These are phyloP conservation scores for Eristalinus sepulchralis DNA, from an alignment of 2,888 invertebrate genomes.

Conservation along the genomic window DNA sequence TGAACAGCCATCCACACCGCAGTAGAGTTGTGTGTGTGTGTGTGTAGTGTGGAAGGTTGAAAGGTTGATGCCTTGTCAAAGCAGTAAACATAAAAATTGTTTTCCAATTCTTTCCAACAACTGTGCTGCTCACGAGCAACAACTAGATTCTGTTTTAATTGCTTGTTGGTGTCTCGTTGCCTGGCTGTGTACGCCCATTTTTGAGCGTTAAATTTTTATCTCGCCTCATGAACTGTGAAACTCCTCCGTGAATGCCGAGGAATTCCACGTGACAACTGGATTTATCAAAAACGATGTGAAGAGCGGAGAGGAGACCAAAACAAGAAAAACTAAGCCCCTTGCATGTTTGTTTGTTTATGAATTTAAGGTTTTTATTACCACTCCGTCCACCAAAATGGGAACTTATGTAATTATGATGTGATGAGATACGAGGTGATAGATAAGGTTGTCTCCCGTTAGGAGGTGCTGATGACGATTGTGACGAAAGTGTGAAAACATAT, in stretches of 20 bases:
- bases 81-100: slow-evolving; percentile 27
- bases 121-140: not conserved
- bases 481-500: not conserved
- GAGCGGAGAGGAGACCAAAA: not conserved
- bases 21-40: no score
- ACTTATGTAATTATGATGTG: not conserved
- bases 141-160: slow-evolving; percentile 9
- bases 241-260: not conserved
- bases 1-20: not conserved
- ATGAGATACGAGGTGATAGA: not conserved
- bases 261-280: slow-evolving; percentile 14
- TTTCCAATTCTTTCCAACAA: slow-evolving; percentile 11
- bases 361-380: not conserved
- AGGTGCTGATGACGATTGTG: not conserved
- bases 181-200: slow-evolving; percentile 12
- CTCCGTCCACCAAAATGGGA: not conserved
- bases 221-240: slow-evolving; percentile 1
- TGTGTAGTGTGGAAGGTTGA: slow-evolving; percentile 12
- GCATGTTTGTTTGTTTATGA: not conserved
- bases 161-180: slow-evolving; percentile 9
- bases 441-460: not conserved
- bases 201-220: slow-evolving; percentile 34
- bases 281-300: not conserved
- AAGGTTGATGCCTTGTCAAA: slow-evolving; percentile 19
- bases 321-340: not conserved